phyloP scores from a whole-genome alignment of 2,113 vertebrate genomes.

The Engraulis encrasicolus region DNA sequence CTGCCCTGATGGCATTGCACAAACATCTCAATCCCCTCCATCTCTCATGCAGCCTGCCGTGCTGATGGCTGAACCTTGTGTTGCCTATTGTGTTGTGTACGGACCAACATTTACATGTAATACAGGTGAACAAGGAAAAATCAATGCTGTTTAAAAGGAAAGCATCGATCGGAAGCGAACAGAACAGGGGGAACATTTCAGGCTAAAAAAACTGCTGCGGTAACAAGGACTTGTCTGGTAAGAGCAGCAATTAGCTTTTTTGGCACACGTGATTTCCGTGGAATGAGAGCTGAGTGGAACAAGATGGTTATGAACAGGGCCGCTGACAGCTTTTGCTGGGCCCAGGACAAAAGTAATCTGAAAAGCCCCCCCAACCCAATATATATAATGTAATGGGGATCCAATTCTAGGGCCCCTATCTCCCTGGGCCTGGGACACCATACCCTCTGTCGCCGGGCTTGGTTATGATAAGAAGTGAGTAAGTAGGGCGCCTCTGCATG shows the following conservation, averaged over 20 bases:
- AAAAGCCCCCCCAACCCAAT: no score
- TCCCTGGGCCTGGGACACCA: no score
- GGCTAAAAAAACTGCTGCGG: slow-evolving; percentile 25
- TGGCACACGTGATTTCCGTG: neutral
- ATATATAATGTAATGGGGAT: no score
- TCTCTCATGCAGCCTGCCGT: neutral
- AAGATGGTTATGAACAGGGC: no score
- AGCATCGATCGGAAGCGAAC: neutral
- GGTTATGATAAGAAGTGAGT: no score
- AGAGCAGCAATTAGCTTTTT: neutral
- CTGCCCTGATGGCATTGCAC: no score
- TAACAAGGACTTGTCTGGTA: neutral
- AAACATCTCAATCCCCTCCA: neutral
- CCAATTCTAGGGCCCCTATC: no score
- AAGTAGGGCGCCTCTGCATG: no score
- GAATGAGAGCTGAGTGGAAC: no score
- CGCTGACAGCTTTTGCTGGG: no score
- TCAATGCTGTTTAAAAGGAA: neutral
- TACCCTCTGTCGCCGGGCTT: no score
- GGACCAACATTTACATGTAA: neutral
- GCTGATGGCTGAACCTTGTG: neutral
- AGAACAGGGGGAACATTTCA: neutral
- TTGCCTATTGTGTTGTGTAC: neutral
- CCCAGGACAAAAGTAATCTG: no score
- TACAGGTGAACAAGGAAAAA: neutral